Base-by-base conservation (phyloP, 2,888 invertebrate species). In the Disparrhopalites patrizii region DNA sequence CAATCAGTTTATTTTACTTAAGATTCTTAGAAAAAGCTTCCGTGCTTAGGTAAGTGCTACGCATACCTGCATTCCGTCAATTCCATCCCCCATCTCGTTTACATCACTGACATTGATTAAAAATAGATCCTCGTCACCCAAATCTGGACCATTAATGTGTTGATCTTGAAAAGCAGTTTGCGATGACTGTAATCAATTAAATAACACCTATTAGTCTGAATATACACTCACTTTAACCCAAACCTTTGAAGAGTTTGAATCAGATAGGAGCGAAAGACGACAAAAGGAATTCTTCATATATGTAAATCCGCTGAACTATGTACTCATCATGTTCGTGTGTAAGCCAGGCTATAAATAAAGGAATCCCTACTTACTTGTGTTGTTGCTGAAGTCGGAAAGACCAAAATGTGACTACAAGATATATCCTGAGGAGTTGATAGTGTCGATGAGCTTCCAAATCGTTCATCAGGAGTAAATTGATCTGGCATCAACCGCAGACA, bases 301-400 rank as follows among this genome's bases (percentile, higher is more conserved):
- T n/a, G n/a, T n/a, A n/a, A 36, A 7, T 7, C 36, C 36, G 15
- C 36, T 36, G 15, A 36, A 36, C 36, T 36, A n/a, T 36, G 36
- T 36, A 36, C 36, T 36, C n/a, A n/a, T n/a, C n/a, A 36, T 36
- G 15, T 15, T 7, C 15, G 15, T 36, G 15, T 36, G 36, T 36
- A 36, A 40, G 18, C 10, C 28, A 5, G 54, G 33, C n/a, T 43
- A 15, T 27, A 23, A 51, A 30, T 52, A 20, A 51, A 51, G 27
- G 4, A 51, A 7, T 25, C 40, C n/a, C n/a, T 51, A 30, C 77
- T 76, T 78, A 90, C 90, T 86, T 92, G 92, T 67, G 94, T 92
- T 65, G 92, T 92, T 50, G 95, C 94, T 68, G 93, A 96, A 43
- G 96, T 98, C 57, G 98, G 98, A 82, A 99, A 98, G 75, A 98